phyloP scores from a whole-genome alignment of 64 coral and sea anemone genomes.

The Porites lutea region DNA sequence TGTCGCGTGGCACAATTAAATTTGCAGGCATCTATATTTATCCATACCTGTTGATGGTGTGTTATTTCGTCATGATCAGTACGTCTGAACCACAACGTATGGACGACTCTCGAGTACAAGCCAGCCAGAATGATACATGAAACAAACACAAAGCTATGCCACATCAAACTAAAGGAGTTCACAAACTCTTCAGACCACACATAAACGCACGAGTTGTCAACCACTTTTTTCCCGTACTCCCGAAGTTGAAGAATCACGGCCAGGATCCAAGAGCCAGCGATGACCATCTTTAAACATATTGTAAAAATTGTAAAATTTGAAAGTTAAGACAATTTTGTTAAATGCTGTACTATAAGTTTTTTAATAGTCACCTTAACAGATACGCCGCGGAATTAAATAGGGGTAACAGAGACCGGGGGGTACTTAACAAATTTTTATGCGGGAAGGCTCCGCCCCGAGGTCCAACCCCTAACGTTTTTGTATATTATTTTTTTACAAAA shows the following conservation, averaged over 20 bases:
- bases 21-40: neutral
- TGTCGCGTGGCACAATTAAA: too few relatives aligned
- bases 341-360: too few relatives aligned
- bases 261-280: neutral
- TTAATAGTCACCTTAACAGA: too few relatives aligned
- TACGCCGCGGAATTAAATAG: too few relatives aligned
- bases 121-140: slow-evolving; percentile 8
- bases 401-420: too few relatives aligned
- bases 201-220: neutral
- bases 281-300: neutral
- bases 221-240: neutral
- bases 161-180: slow-evolving; percentile 1
- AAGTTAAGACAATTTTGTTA: too few relatives aligned
- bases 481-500: too few relatives aligned
- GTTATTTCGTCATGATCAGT: neutral
- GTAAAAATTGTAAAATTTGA: too few relatives aligned
- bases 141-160: slow-evolving; percentile 1
- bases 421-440: too few relatives aligned
- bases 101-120: slow-evolving; percentile 45
- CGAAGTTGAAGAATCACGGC: neutral
- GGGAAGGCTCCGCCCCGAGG: too few relatives aligned
- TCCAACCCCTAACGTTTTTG: too few relatives aligned
- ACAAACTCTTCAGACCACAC: neutral
- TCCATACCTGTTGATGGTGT: slow-evolving; percentile 3
- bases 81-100: slow-evolving; percentile 54